Conservation (phyloP, 2,113 vertebrate species). For the Lamprologus tigripictilis region DNA sequence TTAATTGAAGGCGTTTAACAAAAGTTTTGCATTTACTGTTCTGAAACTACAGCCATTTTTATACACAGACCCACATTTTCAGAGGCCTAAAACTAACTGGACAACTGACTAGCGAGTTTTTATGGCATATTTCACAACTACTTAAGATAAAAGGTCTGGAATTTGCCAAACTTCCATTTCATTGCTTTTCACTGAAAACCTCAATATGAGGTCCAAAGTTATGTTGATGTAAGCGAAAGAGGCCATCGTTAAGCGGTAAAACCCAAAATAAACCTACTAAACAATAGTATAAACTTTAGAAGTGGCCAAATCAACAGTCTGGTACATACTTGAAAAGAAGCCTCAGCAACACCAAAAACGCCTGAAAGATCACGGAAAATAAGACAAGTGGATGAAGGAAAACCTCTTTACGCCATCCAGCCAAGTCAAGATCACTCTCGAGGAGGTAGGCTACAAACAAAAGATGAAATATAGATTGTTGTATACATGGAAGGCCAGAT, state of each 20-base stretch:
- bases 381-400: background rate
- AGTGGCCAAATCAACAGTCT: background rate
- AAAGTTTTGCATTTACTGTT: background rate
- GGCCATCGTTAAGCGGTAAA: accelerated
- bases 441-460: background rate
- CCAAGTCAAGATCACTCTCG: background rate
- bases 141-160: background rate
- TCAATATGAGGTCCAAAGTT: background rate
- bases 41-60: background rate
- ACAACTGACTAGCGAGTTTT: background rate
- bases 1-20: background rate
- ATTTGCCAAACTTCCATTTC: background rate
- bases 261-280: background rate
- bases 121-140: background rate
- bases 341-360: background rate
- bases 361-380: accelerated
- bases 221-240: background rate
- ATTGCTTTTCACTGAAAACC: background rate
- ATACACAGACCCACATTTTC: background rate
- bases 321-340: background rate
- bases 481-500: background rate
- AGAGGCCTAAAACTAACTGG: background rate
- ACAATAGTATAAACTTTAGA: background rate
- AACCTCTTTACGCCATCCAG: background rate
- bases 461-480: background rate